Percentiles rank a stretch among this genome's conserved stretches.
phyloP scores from a whole-genome alignment of 2,113 vertebrate genomes.

The Brachionichthys hirsutus region DNA sequence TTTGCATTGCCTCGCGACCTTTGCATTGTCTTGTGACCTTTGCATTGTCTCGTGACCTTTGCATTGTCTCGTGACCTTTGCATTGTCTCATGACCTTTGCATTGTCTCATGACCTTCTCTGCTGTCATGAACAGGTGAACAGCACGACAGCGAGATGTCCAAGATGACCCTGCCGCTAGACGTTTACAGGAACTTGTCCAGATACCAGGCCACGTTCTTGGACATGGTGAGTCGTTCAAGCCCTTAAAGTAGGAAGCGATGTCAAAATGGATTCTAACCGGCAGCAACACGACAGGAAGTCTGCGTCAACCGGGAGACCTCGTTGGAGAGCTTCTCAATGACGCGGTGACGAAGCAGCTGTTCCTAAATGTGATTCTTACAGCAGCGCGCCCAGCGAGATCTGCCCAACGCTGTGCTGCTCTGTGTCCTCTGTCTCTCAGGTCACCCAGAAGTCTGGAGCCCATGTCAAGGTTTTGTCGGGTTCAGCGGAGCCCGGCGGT shows the following conservation, averaged over 20 bases:
- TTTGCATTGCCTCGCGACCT: neutral
- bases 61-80: neutral
- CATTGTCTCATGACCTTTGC: neutral
- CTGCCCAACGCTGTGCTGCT: neutral
- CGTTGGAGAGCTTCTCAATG: no score
- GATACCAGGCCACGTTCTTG: conserved; percentile 68
- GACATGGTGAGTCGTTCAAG: conserved; percentile 65
- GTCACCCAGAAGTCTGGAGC: conserved; percentile 82
- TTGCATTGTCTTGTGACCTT: neutral
- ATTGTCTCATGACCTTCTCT: neutral
- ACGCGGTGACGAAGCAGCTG: no score
- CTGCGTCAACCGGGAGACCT: no score
- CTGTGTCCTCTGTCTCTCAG: conserved; percentile 57
- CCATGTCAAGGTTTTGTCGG: conserved; percentile 66
- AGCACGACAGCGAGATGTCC: conserved; percentile 38
- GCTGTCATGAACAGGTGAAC: conserved; percentile 41
- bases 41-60: neutral
- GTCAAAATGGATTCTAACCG: neutral
- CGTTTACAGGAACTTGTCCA: conserved; percentile 71
- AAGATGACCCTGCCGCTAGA: conserved; percentile 71
- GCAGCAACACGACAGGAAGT: no score
- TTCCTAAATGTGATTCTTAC: no score
- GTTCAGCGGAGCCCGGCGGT: conserved; percentile 42
- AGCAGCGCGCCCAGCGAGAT: no score
- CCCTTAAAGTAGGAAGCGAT: neutral